Base-by-base conservation (phyloP, 2,113 vertebrate genomes). In the Meriones unguiculatus region DNA sequence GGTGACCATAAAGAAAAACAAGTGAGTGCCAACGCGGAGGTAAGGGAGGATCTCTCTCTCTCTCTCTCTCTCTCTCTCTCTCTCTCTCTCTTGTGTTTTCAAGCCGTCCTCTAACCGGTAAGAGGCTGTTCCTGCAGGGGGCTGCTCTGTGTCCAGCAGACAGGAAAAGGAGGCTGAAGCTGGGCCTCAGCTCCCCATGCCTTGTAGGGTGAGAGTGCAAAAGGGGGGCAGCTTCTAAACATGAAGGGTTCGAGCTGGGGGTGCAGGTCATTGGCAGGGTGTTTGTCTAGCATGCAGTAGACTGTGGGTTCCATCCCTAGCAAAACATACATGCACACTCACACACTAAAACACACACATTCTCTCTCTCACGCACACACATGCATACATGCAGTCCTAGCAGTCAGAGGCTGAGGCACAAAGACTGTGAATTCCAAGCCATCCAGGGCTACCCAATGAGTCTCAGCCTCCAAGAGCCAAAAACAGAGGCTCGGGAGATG, bases 1-100 rank as follows among this genome's bases (percentile, higher is more conserved):
- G 88, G 18, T 20, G 96, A 28, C 22, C 38, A 28, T 46, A 67
- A 92, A 95, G 93, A 72, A 97, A 96, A 24, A 20, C 70, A 41
- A 24, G 89, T 94, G 77, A 20, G 35, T 15, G 10, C 5, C 54
- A 84, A 41, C 24, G 6, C 7, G 17, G n/a, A 38, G 20, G 54
- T 1, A 41, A 57, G 10, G 80, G 28, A 38, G 70, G 41, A 50
- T 46, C 25, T 13, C 14, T 57, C 46, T 46, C 46, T 46, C 46
- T 46, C 46, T 46, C 46, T 46, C 46, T 46, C 46, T 46, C 46
- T 46, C 46, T 46, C 41, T 46, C 41, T 46, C 41, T 46, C 46
- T 11, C 35, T 46, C 25, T 13, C 14, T 57, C 46, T 12, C 35
- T 65, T 3, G 11, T 57, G 28, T 20, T 13, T 59, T 24, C 17